Evolutionary conservation across 1,140 invertebrate species (phyloP), one percentile per base, ranked within the genome.

Genomic region (Colletes gigas): DNA sequence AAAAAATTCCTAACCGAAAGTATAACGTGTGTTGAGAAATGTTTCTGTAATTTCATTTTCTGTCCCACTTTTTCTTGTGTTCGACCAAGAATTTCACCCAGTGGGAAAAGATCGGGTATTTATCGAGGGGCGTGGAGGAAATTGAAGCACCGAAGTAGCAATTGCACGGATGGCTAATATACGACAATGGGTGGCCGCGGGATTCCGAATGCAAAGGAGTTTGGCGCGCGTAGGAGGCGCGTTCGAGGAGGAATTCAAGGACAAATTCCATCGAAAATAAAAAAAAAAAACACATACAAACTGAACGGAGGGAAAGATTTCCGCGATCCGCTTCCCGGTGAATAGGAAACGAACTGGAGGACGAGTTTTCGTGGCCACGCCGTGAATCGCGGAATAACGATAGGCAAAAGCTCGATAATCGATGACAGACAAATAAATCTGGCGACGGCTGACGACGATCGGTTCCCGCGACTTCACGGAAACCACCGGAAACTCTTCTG

Each of bases 371-470:
- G 14, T 0, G 55, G 8, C 4, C 10, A 3, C 59, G n/a, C 2
- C n/a, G 41, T 10, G 21, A 19, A 47, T 59, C 30, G n/a, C 44
- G 79, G 52, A 68, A 77, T 68, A 81, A 59, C 69, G 39, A 21
- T 62, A 30, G 3, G 1, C 72, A 76, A 41, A 77, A 82, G 81
- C 76, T 19, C 65, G 81, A 47, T 55, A 52, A 83, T 83, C 82
- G 82, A 83, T 78, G 68, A 84, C 63, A 39, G 67, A 50, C 69
- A 78, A 83, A 83, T 84, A 84, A 84, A 83, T 77, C 55, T 44
- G 41, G 10, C 57, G 44, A 50, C 70, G 41, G 41, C 70, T 50
- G 71, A 74, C 65, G 73, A 75, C 55, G 41, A 69, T 41, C 52
- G 30, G 73, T 59, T 54, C 12, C 15, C 65, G 54, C 44, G 75